A percentile compares a stretch with the other conserved stretches of the same genome.
These are phyloP conservation scores for Eunapius fragilis DNA, from an alignment of 37 sponge, comb jelly and placozoan species.

Conservation along the genomic window DNA sequence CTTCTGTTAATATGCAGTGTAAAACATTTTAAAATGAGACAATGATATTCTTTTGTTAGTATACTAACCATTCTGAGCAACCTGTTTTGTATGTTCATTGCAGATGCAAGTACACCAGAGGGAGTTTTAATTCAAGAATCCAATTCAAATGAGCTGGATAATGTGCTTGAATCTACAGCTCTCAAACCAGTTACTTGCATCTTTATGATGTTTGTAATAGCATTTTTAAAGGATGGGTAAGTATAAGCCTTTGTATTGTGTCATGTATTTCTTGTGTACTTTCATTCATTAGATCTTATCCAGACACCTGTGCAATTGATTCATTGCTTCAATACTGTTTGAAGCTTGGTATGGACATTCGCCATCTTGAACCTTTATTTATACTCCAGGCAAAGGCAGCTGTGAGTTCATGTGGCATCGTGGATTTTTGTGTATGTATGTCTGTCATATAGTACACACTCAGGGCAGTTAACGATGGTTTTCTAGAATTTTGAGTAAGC, in stretches of 20 bases:
- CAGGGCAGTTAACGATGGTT: too few relatives aligned
- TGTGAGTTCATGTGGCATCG: not conserved
- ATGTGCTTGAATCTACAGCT: not conserved
- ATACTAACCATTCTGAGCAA: too few relatives aligned
- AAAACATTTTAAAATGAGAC: too few relatives aligned
- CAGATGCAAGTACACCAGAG: not conserved
- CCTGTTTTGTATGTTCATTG: not conserved
- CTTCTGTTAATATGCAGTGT: too few relatives aligned
- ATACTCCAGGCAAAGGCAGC: not conserved
- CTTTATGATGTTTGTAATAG: not conserved
- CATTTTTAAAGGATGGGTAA: not conserved
- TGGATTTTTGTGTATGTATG: not conserved
- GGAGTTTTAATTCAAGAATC: not conserved
- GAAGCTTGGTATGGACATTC: not conserved
- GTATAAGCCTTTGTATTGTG: not conserved
- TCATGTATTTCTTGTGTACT: not conserved
- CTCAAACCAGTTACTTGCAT: not conserved
- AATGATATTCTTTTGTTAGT: too few relatives aligned
- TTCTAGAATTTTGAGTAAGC: too few relatives aligned
- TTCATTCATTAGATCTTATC: not conserved
- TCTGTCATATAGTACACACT: too few relatives aligned
- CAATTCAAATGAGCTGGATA: not conserved
- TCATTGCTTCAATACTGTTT: not conserved
- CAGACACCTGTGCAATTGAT: not conserved
- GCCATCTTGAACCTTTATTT: not conserved